Base-by-base conservation (phyloP, 2,113 vertebrate species). In the Egretta garzetta region DNA sequence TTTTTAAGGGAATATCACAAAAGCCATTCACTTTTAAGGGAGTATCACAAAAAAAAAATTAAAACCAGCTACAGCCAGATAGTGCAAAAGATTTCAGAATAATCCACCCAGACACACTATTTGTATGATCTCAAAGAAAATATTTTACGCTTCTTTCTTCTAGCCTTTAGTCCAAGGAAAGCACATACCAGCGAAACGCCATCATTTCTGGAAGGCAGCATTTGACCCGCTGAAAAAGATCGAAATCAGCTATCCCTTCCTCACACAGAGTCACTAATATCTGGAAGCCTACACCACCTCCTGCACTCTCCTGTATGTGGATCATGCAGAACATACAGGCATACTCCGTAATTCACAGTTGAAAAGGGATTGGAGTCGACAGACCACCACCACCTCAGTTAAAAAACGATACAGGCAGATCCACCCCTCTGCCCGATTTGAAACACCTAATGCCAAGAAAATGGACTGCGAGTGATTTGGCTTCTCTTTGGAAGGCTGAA, bases 151-250 rank as follows among this genome's bases (percentile, higher is more conserved):
- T 52, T 39, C 37, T 13, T 55, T 45, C 84, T 41, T 33, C 35
- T 24, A 32, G 50, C 12, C 17, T 22, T 14, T 30, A 41, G 63
- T 27, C 68, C 59, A 37, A 80, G 73, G 76, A 52, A 63, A 86
- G 15, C 55, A 41, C 0, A 0, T 19, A 16, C 26, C 52, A 28
- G n/a, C 3, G 2, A 52, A 73, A 90, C 0, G 6, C 37, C 47
- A 32, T 22, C 14, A 30, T 45, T 68, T 60, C 71, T 56, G 86
- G 35, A 71, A 58, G 81, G 55, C 60, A 59, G 32, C 47, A 50
- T 10, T 2, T 39, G 64, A 89, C 50, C 39, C 67, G 20, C 20
- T 22, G 49, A 28, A 85, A 86, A 21, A 1, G 6, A 64, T 4
- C 1, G 0, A 32, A 83, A 84, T 58, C 4, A 12, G 41, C 11